These are phyloP conservation scores for Caracal caracal DNA, from an alignment of 2,113 vertebrate species.

Conservation along the genomic window DNA sequence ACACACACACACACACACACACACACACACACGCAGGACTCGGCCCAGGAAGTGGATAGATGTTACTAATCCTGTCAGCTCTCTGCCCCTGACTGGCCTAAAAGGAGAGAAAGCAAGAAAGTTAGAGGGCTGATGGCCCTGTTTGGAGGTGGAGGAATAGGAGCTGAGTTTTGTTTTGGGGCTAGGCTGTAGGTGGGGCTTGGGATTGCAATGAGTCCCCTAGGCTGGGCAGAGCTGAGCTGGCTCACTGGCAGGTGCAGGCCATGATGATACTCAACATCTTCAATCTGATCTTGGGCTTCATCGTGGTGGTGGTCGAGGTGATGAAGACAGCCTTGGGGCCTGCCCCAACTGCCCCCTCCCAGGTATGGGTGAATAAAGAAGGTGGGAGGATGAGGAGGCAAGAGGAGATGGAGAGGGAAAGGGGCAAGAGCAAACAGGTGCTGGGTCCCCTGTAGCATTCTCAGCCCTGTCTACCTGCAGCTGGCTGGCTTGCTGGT, in stretches of 20 bases:
- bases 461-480: constrained; percentile 23
- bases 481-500: constrained; percentile 66
- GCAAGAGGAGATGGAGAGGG: not conserved
- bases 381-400: not conserved
- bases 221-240: constrained; percentile 20
- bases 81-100: not conserved
- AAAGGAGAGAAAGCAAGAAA: constrained; percentile 27
- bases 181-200: not conserved
- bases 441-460: not conserved
- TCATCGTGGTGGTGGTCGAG: constrained; percentile 64
- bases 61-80: constrained; percentile 3
- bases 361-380: constrained; percentile 60
- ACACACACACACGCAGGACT: not conserved
- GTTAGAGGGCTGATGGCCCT: not conserved
- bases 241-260: constrained; percentile 68
- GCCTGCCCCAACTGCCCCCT: not conserved
- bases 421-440: not conserved
- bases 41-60: not conserved
- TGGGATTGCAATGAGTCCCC: not conserved
- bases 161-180: constrained; percentile 15
- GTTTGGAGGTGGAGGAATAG: not conserved
- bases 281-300: constrained; percentile 67
- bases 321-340: constrained; percentile 75
- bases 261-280: constrained; percentile 76
- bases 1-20: not conserved